These are phyloP conservation scores for Ganaspis sp. DNA, from an alignment of 1,140 invertebrate genomes.

Conservation along the genomic window DNA sequence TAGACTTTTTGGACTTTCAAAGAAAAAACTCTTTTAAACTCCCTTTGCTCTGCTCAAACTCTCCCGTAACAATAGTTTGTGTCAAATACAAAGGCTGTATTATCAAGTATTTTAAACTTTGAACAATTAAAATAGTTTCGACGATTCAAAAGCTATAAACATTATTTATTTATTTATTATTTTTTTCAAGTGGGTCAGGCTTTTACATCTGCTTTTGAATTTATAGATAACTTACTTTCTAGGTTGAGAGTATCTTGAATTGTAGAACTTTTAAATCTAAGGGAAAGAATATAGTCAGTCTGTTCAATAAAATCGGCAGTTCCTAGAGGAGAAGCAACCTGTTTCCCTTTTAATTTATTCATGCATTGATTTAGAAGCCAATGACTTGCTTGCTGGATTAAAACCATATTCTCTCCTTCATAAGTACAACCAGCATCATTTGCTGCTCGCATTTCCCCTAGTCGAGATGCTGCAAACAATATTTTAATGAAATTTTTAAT, in stretches of 20 bases:
- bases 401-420: slow-evolving; percentile 97
- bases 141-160: too few relatives aligned
- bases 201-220: neutral
- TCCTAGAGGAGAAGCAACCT: slow-evolving; percentile 78
- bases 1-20: too few relatives aligned
- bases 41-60: too few relatives aligned
- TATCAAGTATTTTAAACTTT: too few relatives aligned
- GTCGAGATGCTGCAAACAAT: slow-evolving; percentile 28
- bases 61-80: too few relatives aligned
- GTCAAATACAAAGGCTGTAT: too few relatives aligned
- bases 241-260: slow-evolving; percentile 71
- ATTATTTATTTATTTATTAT: neutral
- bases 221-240: slow-evolving; percentile 78
- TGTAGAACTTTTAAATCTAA: slow-evolving; percentile 74
- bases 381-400: slow-evolving; percentile 96
- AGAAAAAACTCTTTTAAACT: too few relatives aligned
- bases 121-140: too few relatives aligned
- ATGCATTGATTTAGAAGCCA: slow-evolving; percentile 85
- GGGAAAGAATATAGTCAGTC: slow-evolving; percentile 74
- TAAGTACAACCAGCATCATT: slow-evolving; percentile 96
- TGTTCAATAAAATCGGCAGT: slow-evolving; percentile 80
- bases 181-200: too few relatives aligned
- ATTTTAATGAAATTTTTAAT: neutral
- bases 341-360: slow-evolving; percentile 70
- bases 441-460: slow-evolving; percentile 82